Percentiles rank a stretch among this genome's conserved stretches.
Conservation (phyloP, 2,113 vertebrate species). For the Mobula birostris region DNA sequence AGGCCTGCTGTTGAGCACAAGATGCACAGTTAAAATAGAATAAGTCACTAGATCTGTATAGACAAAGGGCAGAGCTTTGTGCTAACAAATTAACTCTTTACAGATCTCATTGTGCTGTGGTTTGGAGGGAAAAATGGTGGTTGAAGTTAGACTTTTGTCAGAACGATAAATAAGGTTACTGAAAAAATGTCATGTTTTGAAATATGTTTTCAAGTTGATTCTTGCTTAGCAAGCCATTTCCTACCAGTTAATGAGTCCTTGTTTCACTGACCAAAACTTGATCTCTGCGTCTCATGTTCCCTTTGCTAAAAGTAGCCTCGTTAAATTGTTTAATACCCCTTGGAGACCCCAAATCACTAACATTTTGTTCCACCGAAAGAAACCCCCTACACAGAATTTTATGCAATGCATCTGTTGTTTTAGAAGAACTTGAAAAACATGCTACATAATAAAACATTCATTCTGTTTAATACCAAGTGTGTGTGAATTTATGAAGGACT, state of each 20-base stretch:
- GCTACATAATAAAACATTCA: slow-evolving; percentile 15
- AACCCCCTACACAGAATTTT: slow-evolving; percentile 14
- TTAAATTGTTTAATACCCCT: slow-evolving; percentile 27
- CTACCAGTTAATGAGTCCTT: not conserved
- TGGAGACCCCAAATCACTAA: slow-evolving; percentile 30
- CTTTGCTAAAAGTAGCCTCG: not conserved
- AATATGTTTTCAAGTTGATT: not conserved
- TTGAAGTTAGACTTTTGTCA: not conserved
- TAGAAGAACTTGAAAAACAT: not conserved
- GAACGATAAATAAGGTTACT: not conserved
- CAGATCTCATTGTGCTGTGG: not conserved
- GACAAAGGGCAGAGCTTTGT: not conserved
- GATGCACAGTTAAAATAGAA: not conserved
- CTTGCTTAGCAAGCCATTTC: not conserved
- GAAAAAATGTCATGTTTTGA: not conserved
- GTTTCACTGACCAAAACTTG: slow-evolving; percentile 1
- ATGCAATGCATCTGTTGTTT: slow-evolving; percentile 34
- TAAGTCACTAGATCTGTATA: not conserved
- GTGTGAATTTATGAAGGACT: not conserved
- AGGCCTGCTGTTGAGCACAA: not conserved
- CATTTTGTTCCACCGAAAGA: slow-evolving; percentile 13
- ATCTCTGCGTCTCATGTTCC: not conserved
- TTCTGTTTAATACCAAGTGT: not conserved
- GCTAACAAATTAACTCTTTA: not conserved
- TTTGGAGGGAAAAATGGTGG: too few species aligned